phyloP scores from a whole-genome alignment of 2,888 invertebrate species.

The Arctia plantaginis region DNA sequence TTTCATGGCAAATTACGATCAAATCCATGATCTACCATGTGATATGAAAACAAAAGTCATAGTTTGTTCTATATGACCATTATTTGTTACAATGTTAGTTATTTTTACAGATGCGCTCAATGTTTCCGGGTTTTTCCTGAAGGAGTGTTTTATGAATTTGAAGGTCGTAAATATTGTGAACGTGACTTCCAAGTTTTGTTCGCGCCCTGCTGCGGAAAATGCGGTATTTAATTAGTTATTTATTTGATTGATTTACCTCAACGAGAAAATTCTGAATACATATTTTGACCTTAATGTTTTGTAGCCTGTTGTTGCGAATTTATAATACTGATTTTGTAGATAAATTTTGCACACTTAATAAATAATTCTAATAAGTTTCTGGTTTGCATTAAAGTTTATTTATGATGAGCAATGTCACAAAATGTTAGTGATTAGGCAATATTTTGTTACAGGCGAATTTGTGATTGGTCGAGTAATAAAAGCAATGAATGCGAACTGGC shows the following conservation, averaged over 20 bases:
- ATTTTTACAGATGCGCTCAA: slow-evolving; percentile 94
- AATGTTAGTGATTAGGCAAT: too few relatives aligned
- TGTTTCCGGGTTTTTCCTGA: slow-evolving; percentile 99
- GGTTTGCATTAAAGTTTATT: background rate
- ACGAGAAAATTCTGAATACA: background rate
- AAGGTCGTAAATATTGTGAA: slow-evolving; percentile 99
- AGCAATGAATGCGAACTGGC: slow-evolving; percentile 99
- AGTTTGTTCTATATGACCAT: background rate
- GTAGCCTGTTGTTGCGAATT: background rate
- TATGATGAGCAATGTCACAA: background rate
- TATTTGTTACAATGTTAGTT: slow-evolving; percentile 2
- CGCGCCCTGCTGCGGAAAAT: slow-evolving; percentile 96
- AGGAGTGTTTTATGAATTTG: slow-evolving; percentile 99
- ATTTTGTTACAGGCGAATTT: slow-evolving; percentile 90
- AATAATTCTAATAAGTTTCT: background rate
- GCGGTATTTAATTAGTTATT: slow-evolving; percentile 78
- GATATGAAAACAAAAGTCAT: background rate
- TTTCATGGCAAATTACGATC: too few relatives aligned
- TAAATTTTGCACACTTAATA: background rate
- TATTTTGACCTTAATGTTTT: background rate
- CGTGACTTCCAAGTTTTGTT: slow-evolving; percentile 99
- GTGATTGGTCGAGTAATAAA: slow-evolving; percentile 99
- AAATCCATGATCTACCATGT: too few relatives aligned
- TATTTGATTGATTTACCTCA: slow-evolving; percentile 16
- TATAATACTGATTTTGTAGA: background rate